These are phyloP conservation scores for Andricus quercusramuli DNA, from an alignment of 2,888 invertebrate genomes.

Conservation along the genomic window DNA sequence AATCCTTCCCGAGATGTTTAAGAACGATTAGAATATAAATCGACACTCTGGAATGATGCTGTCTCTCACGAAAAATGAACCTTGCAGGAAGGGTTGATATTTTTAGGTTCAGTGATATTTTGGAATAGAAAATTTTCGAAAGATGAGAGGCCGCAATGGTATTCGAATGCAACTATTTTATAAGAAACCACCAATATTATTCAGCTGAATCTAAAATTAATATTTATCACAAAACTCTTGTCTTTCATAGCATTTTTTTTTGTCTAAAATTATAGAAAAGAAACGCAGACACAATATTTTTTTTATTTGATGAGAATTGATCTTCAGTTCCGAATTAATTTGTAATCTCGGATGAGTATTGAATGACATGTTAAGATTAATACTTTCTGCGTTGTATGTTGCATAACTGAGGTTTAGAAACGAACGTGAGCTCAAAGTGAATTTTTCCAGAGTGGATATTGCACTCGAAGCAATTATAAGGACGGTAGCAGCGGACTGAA, in stretches of 20 bases:
- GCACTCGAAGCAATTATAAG: conserved; percentile 44
- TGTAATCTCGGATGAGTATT: too few species aligned
- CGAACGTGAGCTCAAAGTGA: neutral
- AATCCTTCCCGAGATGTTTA: conserved; percentile 2
- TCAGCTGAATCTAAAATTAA: too few species aligned
- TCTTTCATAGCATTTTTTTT: too few species aligned
- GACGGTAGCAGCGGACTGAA: conserved; percentile 46
- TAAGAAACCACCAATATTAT: too few species aligned
- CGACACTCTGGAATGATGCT: neutral
- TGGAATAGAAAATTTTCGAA: neutral
- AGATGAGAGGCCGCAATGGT: too few species aligned
- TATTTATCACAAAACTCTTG: too few species aligned
- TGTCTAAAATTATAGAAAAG: too few species aligned
- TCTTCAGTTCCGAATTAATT: too few species aligned
- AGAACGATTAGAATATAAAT: conserved; percentile 8
- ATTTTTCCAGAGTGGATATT: conserved; percentile 13
- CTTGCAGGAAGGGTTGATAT: too few species aligned
- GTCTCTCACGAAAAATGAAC: neutral
- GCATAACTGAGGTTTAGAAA: conserved; percentile 2
- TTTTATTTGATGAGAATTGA: too few species aligned
- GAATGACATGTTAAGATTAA: neutral
- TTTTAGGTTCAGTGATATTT: neutral
- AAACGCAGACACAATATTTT: too few species aligned
- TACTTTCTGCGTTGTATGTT: neutral
- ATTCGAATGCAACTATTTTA: too few species aligned